phyloP scores from a whole-genome alignment of 2,797 vertebrate species.

The Melanogrammus aeglefinus region DNA sequence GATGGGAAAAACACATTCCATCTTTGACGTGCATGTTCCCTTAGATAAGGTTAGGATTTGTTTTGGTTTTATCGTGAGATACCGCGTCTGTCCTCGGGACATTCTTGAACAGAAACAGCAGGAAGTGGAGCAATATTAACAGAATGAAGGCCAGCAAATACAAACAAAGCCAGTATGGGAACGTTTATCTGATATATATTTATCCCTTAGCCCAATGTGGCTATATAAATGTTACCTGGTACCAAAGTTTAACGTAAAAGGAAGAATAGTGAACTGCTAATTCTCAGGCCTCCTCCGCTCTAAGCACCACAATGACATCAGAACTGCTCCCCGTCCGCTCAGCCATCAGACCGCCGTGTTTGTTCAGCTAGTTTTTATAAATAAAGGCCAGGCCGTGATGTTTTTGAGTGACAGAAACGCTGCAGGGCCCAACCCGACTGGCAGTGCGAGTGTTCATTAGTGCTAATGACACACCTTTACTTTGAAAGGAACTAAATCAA shows the following conservation, averaged over 20 bases:
- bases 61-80: background rate
- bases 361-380: slow-evolving; percentile 24
- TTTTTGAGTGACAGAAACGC: slow-evolving; percentile 23
- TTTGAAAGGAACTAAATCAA: slow-evolving; percentile 4
- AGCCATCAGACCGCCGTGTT: background rate
- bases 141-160: background rate
- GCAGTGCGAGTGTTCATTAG: slow-evolving; percentile 12
- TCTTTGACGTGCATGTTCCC: background rate
- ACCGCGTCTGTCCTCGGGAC: background rate
- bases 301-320: background rate
- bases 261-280: background rate
- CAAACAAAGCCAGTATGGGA: background rate
- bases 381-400: slow-evolving; percentile 35
- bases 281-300: background rate
- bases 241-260: background rate
- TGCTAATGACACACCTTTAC: slow-evolving; percentile 13
- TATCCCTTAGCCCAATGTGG: background rate
- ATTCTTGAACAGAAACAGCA: background rate
- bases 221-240: background rate
- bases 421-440: background rate
- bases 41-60: background rate
- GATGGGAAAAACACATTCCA: background rate
- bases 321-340: background rate
- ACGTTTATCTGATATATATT: background rate
- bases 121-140: background rate